A percentile compares a stretch with the other conserved stretches of the same genome.
These are phyloP conservation scores for Geophilus truncorum DNA, from an alignment of 2,888 invertebrate genomes.

Conservation along the genomic window DNA sequence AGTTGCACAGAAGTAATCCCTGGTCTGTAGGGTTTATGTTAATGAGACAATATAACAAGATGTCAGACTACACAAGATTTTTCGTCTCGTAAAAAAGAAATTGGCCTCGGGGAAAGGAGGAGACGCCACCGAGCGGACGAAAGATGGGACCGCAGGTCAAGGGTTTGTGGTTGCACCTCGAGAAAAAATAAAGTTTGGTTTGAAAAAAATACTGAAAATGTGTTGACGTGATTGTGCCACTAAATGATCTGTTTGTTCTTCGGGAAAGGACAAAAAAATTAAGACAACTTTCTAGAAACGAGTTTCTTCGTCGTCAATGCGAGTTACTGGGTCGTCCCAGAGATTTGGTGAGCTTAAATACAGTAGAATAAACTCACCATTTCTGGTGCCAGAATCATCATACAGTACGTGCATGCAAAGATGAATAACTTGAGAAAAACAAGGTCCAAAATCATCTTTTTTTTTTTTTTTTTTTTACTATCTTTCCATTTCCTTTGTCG, in stretches of 20 bases:
- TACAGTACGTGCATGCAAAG: no score
- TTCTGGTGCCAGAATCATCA: no score
- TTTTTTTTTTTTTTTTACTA: no score
- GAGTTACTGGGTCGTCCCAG: no score
- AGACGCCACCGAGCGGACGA: not conserved
- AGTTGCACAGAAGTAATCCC: not conserved
- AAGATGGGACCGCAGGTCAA: slow-evolving; percentile 24
- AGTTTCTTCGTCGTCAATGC: no score
- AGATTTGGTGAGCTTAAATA: no score
- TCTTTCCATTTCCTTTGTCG: no score
- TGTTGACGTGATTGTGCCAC: slow-evolving; percentile 20
- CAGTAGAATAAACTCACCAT: no score
- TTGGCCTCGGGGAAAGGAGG: not conserved
- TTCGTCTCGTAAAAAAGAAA: not conserved
- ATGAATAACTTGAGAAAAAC: no score
- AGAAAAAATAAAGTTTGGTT: not conserved
- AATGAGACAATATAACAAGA: not conserved
- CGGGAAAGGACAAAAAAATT: not conserved
- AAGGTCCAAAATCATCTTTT: no score
- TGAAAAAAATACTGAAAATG: not conserved
- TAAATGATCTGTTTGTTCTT: slow-evolving; percentile 18
- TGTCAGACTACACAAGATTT: not conserved
- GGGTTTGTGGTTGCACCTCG: not conserved
- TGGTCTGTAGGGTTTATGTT: not conserved
- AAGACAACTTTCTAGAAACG: no score